phyloP scores from a whole-genome alignment of 1,140 invertebrate genomes.

The Drosophila yakuba region DNA sequence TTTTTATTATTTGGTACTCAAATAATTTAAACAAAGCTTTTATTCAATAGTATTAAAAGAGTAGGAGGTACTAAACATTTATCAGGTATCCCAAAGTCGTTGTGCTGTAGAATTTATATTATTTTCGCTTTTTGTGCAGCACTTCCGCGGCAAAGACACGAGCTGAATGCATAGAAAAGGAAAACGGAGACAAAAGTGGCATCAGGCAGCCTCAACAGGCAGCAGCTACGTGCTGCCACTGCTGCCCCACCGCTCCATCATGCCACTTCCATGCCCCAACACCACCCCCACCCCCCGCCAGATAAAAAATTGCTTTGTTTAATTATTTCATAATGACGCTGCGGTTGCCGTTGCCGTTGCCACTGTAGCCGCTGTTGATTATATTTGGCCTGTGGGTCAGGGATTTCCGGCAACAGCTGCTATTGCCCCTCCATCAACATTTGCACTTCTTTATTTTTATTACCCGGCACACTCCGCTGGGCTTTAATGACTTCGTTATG shows the following conservation, averaged over 20 bases:
- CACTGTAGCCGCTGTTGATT: slow-evolving; percentile 62
- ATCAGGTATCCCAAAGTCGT: slow-evolving; percentile 22
- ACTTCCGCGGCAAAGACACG: slow-evolving; percentile 60
- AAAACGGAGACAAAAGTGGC: slow-evolving; percentile 61
- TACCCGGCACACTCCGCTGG: slow-evolving; percentile 49
- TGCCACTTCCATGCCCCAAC: background rate
- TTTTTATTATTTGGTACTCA: no score
- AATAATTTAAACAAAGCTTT: no score
- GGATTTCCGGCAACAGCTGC: slow-evolving; percentile 68
- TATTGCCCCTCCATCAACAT: slow-evolving; percentile 51
- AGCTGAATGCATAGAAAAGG: slow-evolving; percentile 70
- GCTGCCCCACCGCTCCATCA: background rate
- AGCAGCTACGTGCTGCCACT: slow-evolving; percentile 46
- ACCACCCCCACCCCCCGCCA: slow-evolving; percentile 16
- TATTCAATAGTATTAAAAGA: no score
- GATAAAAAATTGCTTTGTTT: slow-evolving; percentile 82
- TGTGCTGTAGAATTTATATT: slow-evolving; percentile 1
- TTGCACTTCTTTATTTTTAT: slow-evolving; percentile 63
- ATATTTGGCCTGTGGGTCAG: slow-evolving; percentile 77
- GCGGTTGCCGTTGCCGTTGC: slow-evolving; percentile 61
- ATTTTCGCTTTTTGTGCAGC: slow-evolving; percentile 61
- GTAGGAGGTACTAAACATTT: no score
- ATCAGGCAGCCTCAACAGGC: slow-evolving; percentile 67
- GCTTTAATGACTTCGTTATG: slow-evolving; percentile 53
- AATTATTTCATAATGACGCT: slow-evolving; percentile 82